Conservation (phyloP, 2,113 vertebrate genomes). For the Monopterus albus region DNA sequence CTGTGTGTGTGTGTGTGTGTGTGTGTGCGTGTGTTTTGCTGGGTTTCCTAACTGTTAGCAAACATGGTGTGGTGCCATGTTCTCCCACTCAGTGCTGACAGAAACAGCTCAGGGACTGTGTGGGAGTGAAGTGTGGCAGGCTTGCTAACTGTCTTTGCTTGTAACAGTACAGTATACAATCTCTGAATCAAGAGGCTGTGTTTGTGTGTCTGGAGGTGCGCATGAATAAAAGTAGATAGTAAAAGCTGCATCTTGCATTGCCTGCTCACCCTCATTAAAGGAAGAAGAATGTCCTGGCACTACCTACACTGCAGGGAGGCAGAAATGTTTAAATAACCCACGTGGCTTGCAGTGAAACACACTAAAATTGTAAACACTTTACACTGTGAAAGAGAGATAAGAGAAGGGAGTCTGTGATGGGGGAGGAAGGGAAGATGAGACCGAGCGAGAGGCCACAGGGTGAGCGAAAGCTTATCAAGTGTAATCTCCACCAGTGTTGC, state of each 20-base stretch:
- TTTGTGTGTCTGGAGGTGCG: slow-evolving; percentile 35
- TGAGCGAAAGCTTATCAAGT: slow-evolving; percentile 46
- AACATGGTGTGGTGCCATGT: slow-evolving; percentile 58
- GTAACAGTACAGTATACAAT: slow-evolving; percentile 26
- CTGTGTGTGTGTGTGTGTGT: slow-evolving; percentile 37
- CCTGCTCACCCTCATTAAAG: slow-evolving; percentile 31
- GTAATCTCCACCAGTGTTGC: slow-evolving; percentile 52
- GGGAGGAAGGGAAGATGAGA: slow-evolving; percentile 28
- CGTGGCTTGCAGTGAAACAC: slow-evolving; percentile 36
- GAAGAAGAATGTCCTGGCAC: slow-evolving; percentile 1
- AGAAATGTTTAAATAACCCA: slow-evolving; percentile 32
- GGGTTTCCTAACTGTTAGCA: slow-evolving; percentile 59
- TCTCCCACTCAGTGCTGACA: slow-evolving; percentile 62
- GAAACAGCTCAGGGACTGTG: slow-evolving; percentile 54
- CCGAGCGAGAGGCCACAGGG: slow-evolving; percentile 11
- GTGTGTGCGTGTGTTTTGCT: slow-evolving; percentile 41
- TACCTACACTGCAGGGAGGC: not conserved
- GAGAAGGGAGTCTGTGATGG: slow-evolving; percentile 17
- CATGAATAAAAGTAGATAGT: slow-evolving; percentile 27
- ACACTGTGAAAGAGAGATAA: slow-evolving; percentile 25
- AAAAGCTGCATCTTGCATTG: slow-evolving; percentile 10
- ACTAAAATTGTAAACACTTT: slow-evolving; percentile 42
- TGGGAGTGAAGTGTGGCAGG: slow-evolving; percentile 62
- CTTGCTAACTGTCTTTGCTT: slow-evolving; percentile 49
- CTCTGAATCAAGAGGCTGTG: slow-evolving; percentile 45